Base-by-base conservation (phyloP, 2,888 invertebrate genomes). In the Pachydiplax longipennis region DNA sequence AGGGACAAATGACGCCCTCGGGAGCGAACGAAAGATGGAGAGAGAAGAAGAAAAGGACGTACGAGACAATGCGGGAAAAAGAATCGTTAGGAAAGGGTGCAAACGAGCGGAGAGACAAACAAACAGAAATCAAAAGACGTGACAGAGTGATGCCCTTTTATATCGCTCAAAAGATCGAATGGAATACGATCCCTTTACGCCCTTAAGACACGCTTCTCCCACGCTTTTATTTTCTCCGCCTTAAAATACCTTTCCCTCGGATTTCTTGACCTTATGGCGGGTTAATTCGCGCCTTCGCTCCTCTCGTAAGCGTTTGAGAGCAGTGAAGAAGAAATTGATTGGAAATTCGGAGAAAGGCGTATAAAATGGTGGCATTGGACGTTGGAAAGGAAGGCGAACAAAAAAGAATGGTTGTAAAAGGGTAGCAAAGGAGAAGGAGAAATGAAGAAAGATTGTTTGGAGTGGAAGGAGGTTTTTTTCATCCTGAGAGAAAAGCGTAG, bases 311-410 rank as follows among this genome's bases (percentile, higher is more conserved):
- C 83, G 58, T 35, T 8, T 83, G 53, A 83, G 58, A 58, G 35
- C 35, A 83, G 58, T 35, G 58, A 37, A n/a, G 82, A 31, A 58
- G 83, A 83, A 83, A 83, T 83, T 83, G 83, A 83, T 83, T 83
- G 83, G 83, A 83, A 83, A 58, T 61, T 31, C 53, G 31, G 31
- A 31, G 31, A 58, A 83, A 58, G 15, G 83, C 83, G 83, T 61
- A 44, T 44, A 83, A 83, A 83, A 83, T 18, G 65, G 22, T 1
- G 65, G 3, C 25, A 61, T 53, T n/a, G 58, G 15, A 2, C 53
- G 15, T 48, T 48, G 10, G 48, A 48, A 10, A 48, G 13, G 53
- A 53, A 53, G 5, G 15, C 53, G 53, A 53, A 18, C 53, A 18
- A 53, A 73, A 73, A 25, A 12, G 73, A 25, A 25, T 13, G 73